Base-by-base conservation (phyloP, 2,888 invertebrate species). In the Falcaria lacertinaria region DNA sequence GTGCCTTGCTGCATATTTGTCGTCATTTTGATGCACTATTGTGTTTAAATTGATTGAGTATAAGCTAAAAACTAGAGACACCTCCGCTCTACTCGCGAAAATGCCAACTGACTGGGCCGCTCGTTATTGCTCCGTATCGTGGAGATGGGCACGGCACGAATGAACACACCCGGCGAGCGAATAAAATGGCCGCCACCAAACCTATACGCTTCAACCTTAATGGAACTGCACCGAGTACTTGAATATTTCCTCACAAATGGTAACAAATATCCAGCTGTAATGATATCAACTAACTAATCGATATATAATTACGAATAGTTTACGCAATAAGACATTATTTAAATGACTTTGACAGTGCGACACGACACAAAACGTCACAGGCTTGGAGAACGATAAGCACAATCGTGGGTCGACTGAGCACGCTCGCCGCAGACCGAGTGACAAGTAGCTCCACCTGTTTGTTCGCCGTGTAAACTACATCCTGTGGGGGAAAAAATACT, bases 1-100 rank as follows among this genome's bases (percentile, higher is more conserved):
- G 96, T 95, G 80, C 97, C 97, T 91, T 97, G 97, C 87, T 95
- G 94, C 91, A 96, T 94, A 89, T 94, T 95, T 83, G 95, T 93
- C 91, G 96, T 94, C 96, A 96, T 96, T 91, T 91, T 87, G 69
- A 79, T 76, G 69, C 81, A 87, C 85, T 86, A 84, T 77, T 80
- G 47, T 79, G 71, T 75, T 72, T 74, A 67, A 74, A 72, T 70
- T 53, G 68, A 74, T 64, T 66, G 69, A 71, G 69, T 82, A 80
- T 76, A 74, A 58, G 75, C 76, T 80, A 83, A 79, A 82, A 84
- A 80, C 81, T 80, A 83, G 71, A 79, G 79, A 87, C 88, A 88
- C 87, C 86, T 81, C 79, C 86, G 80, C 83, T 73, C 72, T 79
- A 80, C 80, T 88, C 86, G 88, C 89, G 84, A 89, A 89, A 87